Conservation (phyloP, 2,113 vertebrate species). For the Piaya cayana region DNA sequence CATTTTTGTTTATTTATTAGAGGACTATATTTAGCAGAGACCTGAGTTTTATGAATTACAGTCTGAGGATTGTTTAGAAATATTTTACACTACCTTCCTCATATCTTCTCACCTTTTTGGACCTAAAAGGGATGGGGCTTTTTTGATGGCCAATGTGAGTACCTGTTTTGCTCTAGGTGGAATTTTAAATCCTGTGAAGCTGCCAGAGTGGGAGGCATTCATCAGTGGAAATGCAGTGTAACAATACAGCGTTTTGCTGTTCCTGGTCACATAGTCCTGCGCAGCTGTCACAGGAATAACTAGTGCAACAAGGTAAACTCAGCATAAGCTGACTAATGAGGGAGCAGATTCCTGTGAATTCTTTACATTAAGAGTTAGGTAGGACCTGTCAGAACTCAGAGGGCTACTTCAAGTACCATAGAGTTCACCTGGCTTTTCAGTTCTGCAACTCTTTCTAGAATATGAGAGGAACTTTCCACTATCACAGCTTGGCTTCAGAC, state of each 20-base stretch:
- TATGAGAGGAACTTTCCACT: not conserved
- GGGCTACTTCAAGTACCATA: not conserved
- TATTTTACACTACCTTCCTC: not conserved
- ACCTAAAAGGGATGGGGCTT: not conserved
- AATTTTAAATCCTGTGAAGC: slow-evolving; percentile 1
- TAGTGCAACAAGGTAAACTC: not conserved
- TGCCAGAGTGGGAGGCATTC: not conserved
- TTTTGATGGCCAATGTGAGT: not conserved
- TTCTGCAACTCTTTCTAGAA: not conserved
- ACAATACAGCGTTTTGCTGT: not conserved
- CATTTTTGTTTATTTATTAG: not conserved
- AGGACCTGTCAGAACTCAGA: not conserved
- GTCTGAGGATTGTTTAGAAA: not conserved
- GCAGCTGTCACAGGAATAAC: not conserved
- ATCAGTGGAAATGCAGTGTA: not conserved
- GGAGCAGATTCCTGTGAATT: not conserved
- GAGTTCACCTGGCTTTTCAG: not conserved
- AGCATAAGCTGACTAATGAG: not conserved
- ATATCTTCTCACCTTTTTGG: not conserved
- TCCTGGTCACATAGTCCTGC: not conserved
- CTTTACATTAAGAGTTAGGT: not conserved
- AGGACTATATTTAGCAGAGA: not conserved
- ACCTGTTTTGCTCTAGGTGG: not conserved
- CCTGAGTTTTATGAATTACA: not conserved
- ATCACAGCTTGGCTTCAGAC: not conserved